Conservation (phyloP, 2,888 invertebrate species). For the Brenthis hecate region DNA sequence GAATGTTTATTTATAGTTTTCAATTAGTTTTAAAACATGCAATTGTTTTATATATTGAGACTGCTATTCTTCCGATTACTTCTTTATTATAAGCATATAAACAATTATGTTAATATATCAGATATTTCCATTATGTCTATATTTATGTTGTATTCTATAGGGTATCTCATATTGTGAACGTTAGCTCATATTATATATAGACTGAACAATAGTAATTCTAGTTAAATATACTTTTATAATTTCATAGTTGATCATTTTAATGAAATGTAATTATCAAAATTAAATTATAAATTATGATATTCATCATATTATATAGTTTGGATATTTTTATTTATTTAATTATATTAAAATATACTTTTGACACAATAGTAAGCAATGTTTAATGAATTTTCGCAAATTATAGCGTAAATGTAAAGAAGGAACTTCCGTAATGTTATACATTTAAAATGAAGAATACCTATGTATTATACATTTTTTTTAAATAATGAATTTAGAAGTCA, state of each 20-base stretch:
- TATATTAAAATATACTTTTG: no score
- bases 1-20: slow-evolving; percentile 16
- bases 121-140: slow-evolving; percentile 7
- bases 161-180: slow-evolving; percentile 8
- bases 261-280: neutral
- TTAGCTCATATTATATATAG: slow-evolving; percentile 16
- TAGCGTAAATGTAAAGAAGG: no score
- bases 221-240: slow-evolving; percentile 14
- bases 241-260: slow-evolving; percentile 14
- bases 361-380: no score
- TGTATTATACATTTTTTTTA: neutral
- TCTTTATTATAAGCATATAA: neutral
- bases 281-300: no score
- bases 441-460: no score
- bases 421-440: no score
- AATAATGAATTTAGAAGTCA: slow-evolving; percentile 1
- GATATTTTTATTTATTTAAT: no score
- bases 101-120: neutral
- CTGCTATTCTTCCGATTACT: neutral
- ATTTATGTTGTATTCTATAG: slow-evolving; percentile 19
- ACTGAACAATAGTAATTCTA: slow-evolving; percentile 28
- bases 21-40: slow-evolving; percentile 6
- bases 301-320: no score
- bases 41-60: neutral
- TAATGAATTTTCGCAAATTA: no score